Evolutionary conservation across 92 coral and sea anemone genomes (phyloP).

Genomic region (Palythoa heliodiscus): DNA sequence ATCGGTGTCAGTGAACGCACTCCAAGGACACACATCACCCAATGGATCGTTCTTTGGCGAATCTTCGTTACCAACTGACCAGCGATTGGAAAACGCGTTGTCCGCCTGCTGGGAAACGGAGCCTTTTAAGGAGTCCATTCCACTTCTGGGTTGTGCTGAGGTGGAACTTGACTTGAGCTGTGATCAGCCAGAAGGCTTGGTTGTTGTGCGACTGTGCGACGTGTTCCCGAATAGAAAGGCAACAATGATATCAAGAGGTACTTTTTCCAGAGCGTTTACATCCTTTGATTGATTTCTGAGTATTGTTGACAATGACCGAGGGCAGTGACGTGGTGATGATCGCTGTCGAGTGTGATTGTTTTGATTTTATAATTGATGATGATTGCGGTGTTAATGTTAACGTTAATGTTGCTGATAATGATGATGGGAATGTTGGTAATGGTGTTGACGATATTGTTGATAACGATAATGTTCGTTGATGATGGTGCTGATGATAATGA

Average conservation of each 20-base stretch:
- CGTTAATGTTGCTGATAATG: no score
- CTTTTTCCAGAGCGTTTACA: background rate
- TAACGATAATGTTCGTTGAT: no score
- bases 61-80: conserved; percentile 60
- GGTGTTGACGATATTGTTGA: no score
- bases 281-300: background rate
- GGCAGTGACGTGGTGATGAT: no score
- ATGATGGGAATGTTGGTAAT: no score
- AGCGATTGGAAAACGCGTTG: conserved; percentile 63
- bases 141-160: conserved; percentile 63
- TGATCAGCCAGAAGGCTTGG: conserved; percentile 58
- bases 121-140: conserved; percentile 55
- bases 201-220: conserved; percentile 75
- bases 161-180: conserved; percentile 65
- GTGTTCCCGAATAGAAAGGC: conserved; percentile 76
- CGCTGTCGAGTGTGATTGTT: no score
- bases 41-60: conserved; percentile 40
- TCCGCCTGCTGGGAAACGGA: conserved; percentile 74
- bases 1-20: conserved; percentile 1
- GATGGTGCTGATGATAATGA: no score
- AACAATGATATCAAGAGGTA: conserved; percentile 73
- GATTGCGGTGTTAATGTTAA: no score
- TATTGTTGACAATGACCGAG: no score
- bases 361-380: no score
- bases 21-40: conserved; percentile 29